These are phyloP conservation scores for Caenorhabditis japonica DNA, from an alignment of 2,888 invertebrate genomes.

Conservation along the genomic window DNA sequence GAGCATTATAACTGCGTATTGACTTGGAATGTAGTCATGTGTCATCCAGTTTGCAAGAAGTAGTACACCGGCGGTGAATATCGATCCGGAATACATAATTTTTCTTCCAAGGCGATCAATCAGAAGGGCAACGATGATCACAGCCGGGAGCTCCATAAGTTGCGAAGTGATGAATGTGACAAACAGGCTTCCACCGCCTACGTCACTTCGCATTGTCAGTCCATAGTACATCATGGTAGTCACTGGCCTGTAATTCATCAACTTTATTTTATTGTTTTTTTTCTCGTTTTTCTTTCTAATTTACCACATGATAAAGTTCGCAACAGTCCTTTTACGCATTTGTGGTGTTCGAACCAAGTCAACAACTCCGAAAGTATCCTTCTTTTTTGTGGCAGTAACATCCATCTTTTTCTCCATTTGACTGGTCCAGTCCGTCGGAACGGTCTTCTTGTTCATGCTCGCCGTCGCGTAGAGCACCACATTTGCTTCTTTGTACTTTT, in stretches of 20 bases:
- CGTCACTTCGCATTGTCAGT: slow-evolving; percentile 87
- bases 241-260: slow-evolving; percentile 81
- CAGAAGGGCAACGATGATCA: slow-evolving; percentile 73
- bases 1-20: slow-evolving; percentile 80
- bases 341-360: slow-evolving; percentile 64
- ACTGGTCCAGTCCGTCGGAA: slow-evolving; percentile 70
- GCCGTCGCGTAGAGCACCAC: slow-evolving; percentile 69
- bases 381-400: slow-evolving; percentile 28
- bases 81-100: slow-evolving; percentile 56
- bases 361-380: slow-evolving; percentile 49
- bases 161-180: slow-evolving; percentile 85
- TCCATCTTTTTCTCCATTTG: slow-evolving; percentile 40
- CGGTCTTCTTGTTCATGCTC: slow-evolving; percentile 59
- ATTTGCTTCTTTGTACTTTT: slow-evolving; percentile 74
- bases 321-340: slow-evolving; percentile 59
- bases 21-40: slow-evolving; percentile 35
- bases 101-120: slow-evolving; percentile 68
- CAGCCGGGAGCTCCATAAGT: slow-evolving; percentile 78
- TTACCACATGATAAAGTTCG: slow-evolving; percentile 63
- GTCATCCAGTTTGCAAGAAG: slow-evolving; percentile 59
- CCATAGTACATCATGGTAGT: slow-evolving; percentile 91
- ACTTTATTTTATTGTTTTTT: not conserved
- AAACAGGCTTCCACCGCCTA: slow-evolving; percentile 85
- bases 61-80: slow-evolving; percentile 54
- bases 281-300: too few species aligned